Base-by-base conservation (phyloP, 2,797 vertebrate genomes). In the Acrossocheilus wenchowensis region DNA sequence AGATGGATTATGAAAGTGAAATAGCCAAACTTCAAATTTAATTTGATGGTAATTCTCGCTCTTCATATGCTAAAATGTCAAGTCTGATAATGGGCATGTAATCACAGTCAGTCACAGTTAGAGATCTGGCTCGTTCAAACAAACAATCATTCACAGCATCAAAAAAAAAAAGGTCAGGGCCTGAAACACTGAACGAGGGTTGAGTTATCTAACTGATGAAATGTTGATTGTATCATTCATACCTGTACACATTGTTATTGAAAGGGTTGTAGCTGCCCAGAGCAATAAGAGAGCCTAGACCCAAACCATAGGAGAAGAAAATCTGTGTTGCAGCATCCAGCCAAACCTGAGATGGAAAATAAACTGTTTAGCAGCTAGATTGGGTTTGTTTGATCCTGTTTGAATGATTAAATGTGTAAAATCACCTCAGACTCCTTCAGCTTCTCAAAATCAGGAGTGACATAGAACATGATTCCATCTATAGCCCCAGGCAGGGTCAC, bases 221-320 rank as follows among this genome's bases (percentile, higher is more conserved):
- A 39, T 57, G 10, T n/a, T 71, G 26, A 86, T n/a, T 84, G 54
- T 30, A 19, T 66, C 41, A 12, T 8, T 88, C 92, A 94, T 95
- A 98, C 98, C 97, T 98, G 96, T 99, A 99, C 93, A 99, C 97
- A 83, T 99, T 99, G 91, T 99, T 99, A 93, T 98, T 96, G 95
- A 99, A 99, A 69, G 96, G 94, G 92, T 99, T 99, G 93, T 99
- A 99, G 94, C 98, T 99, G 88, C 98, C 98, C n/a, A 99, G 97
- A 84, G 98, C 98, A 90, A 99, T 99, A 89, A 99, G 94, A 68
- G 98, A 99, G 3, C 98, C 98, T 88, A 99, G 94, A 90, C 98
- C 98, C 95, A 99, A 93, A 87, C 98, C 98, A 0, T 99, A 99
- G 41, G 98, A 99, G 93, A 99, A 99, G 92, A 99, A 99, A 90